Conservation (phyloP, 2,113 vertebrate genomes). For the Gavia stellata region DNA sequence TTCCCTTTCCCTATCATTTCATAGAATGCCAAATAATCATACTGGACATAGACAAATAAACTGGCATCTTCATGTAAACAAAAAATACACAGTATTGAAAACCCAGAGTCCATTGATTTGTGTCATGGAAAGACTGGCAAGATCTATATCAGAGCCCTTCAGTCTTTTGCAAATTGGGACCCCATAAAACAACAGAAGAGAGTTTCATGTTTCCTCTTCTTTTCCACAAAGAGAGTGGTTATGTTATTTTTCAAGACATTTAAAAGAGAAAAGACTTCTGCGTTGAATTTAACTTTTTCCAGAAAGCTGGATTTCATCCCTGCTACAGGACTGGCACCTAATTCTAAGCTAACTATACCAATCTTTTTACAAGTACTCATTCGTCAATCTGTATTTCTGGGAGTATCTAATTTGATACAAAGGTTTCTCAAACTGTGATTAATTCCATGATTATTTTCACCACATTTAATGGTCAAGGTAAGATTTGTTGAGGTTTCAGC, state of each 20-base stretch:
- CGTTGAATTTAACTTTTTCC: neutral
- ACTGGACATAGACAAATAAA: neutral
- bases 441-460: neutral
- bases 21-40: neutral
- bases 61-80: neutral
- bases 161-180: neutral
- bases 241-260: neutral
- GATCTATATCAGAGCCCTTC: neutral
- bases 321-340: neutral
- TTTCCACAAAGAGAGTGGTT: neutral
- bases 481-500: neutral
- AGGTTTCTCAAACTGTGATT: neutral
- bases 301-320: neutral
- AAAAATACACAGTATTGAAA: neutral
- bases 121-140: neutral
- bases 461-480: neutral
- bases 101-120: neutral
- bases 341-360: neutral
- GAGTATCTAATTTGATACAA: neutral
- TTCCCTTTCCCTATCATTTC: neutral
- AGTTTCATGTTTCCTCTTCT: neutral
- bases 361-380: neutral
- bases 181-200: neutral
- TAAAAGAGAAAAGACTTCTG: neutral
- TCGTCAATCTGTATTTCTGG: neutral